These are phyloP conservation scores for Ptilodon capucinus DNA, from an alignment of 2,888 invertebrate genomes.

Conservation along the genomic window DNA sequence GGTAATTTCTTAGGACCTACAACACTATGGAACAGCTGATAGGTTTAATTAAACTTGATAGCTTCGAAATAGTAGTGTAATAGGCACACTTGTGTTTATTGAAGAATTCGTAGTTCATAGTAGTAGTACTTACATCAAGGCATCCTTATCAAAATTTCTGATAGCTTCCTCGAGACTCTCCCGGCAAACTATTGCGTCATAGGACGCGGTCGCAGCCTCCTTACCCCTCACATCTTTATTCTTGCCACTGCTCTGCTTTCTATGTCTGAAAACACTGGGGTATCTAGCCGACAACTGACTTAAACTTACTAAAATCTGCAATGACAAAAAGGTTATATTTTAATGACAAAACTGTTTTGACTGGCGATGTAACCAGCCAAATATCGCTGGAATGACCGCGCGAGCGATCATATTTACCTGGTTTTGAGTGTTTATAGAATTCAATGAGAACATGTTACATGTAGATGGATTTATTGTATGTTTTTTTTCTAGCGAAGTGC, in stretches of 20 bases:
- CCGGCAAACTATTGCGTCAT: slow-evolving; percentile 64
- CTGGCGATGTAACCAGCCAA: slow-evolving; percentile 4
- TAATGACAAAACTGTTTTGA: slow-evolving; percentile 56
- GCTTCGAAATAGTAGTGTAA: neutral
- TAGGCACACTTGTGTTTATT: too few relatives aligned
- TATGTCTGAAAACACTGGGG: slow-evolving; percentile 69
- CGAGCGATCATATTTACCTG: slow-evolving; percentile 55
- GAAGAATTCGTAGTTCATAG: too few relatives aligned
- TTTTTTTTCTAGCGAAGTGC: slow-evolving; percentile 69
- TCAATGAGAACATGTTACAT: slow-evolving; percentile 83
- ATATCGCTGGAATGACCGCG: neutral
- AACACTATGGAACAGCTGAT: too few relatives aligned
- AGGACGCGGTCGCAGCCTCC: slow-evolving; percentile 42
- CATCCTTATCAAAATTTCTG: slow-evolving; percentile 73
- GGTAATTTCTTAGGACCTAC: too few relatives aligned
- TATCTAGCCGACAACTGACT: slow-evolving; percentile 75
- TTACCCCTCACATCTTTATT: slow-evolving; percentile 63
- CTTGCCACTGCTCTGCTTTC: slow-evolving; percentile 61
- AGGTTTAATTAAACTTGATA: too few relatives aligned
- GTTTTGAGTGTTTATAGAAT: slow-evolving; percentile 79
- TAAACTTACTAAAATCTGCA: slow-evolving; percentile 80
- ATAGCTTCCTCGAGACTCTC: slow-evolving; percentile 68
- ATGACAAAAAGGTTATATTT: slow-evolving; percentile 65
- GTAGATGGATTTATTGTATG: slow-evolving; percentile 61
- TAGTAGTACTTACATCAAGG: slow-evolving; percentile 38